Percentiles rank a stretch among this genome's conserved stretches.
phyloP scores from a whole-genome alignment of 1,140 invertebrate genomes.

The Mycetomoellerius zeteki region DNA sequence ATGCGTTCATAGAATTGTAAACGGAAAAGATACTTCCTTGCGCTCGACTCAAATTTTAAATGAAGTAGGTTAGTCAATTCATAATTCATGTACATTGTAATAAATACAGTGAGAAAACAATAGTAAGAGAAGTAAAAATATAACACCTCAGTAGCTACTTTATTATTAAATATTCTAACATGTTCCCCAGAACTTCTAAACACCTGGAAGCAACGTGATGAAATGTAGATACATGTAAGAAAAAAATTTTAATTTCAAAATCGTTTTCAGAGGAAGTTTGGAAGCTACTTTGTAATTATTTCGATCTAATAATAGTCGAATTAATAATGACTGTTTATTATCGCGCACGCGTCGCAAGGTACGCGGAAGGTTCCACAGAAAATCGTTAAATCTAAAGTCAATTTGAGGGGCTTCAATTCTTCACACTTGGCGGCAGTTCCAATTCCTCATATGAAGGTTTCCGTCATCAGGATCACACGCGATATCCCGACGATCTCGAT shows the following conservation, averaged over 20 bases:
- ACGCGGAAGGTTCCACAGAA: constrained; percentile 8
- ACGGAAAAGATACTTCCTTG: constrained; percentile 24
- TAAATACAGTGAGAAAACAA: constrained; percentile 34
- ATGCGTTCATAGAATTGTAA: constrained; percentile 13
- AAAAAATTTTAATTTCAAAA: constrained; percentile 9
- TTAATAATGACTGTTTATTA: constrained; percentile 37
- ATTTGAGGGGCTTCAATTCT: constrained; percentile 17
- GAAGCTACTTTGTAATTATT: not conserved
- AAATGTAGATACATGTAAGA: not conserved
- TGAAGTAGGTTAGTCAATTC: constrained; percentile 30
- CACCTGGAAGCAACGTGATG: not conserved
- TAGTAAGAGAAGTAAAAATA: not conserved
- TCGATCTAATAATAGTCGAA: constrained; percentile 30
- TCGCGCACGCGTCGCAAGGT: not conserved
- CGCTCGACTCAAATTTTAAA: constrained; percentile 6
- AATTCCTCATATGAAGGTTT: not conserved
- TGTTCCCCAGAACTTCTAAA: not conserved
- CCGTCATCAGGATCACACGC: constrained; percentile 47
- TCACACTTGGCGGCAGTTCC: constrained; percentile 6
- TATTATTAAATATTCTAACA: constrained; percentile 3
- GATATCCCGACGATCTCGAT: constrained; percentile 28
- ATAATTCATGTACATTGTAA: constrained; percentile 44
- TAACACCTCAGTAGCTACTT: not conserved
- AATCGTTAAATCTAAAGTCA: constrained; percentile 18
- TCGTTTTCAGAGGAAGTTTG: not conserved